These are phyloP conservation scores for Melanotaenia maccullochi DNA, from an alignment of 2,797 vertebrate species.

Conservation along the genomic window DNA sequence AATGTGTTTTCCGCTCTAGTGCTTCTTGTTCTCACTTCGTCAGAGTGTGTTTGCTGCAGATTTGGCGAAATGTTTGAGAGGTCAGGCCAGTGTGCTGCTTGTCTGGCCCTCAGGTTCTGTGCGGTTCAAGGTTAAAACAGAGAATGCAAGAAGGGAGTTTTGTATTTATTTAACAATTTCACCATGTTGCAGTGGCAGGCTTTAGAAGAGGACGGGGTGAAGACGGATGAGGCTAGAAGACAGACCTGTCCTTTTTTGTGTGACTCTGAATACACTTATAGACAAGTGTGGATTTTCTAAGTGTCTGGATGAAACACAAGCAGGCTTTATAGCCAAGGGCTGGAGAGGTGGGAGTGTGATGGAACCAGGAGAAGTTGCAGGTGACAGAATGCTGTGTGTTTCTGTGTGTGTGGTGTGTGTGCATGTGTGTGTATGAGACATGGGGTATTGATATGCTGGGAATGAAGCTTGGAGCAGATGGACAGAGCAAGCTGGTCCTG, in stretches of 20 bases:
- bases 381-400: slow-evolving; percentile 57
- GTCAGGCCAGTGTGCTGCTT: slow-evolving; percentile 61
- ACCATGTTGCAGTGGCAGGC: slow-evolving; percentile 30
- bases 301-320: slow-evolving; percentile 76
- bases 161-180: slow-evolving; percentile 59
- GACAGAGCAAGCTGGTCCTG: slow-evolving; percentile 79
- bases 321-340: slow-evolving; percentile 67
- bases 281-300: slow-evolving; percentile 70
- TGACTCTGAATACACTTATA: slow-evolving; percentile 65
- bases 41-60: slow-evolving; percentile 75
- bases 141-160: slow-evolving; percentile 27
- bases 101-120: slow-evolving; percentile 57
- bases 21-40: slow-evolving; percentile 79
- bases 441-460: slow-evolving; percentile 78
- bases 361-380: slow-evolving; percentile 68
- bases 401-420: slow-evolving; percentile 18
- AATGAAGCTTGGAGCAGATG: slow-evolving; percentile 81
- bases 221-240: slow-evolving; percentile 39
- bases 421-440: slow-evolving; percentile 34
- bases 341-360: slow-evolving; percentile 67
- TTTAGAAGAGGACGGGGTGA: slow-evolving; percentile 20
- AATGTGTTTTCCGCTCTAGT: slow-evolving; percentile 78
- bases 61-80: slow-evolving; percentile 68
- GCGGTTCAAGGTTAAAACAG: slow-evolving; percentile 73
- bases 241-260: slow-evolving; percentile 59